Evolutionary conservation across 1,140 invertebrate species (phyloP).

Genomic region (Drosophila sulfurigaster): DNA sequence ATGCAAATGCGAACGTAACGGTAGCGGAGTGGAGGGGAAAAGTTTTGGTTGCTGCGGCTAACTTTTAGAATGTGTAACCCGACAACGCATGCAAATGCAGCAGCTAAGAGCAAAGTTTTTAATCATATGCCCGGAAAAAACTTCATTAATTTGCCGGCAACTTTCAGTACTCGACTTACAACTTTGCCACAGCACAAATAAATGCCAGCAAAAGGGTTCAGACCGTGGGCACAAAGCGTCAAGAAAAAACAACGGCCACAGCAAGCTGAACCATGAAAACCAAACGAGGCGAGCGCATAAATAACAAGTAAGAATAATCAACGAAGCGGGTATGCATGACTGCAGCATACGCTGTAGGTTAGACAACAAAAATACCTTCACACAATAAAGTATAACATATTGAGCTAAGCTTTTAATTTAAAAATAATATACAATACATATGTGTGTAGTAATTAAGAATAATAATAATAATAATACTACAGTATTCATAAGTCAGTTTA

Average conservation of each 20-base stretch:
- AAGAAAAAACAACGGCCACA: constrained; percentile 11
- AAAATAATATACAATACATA: no score
- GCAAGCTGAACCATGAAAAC: constrained; percentile 38
- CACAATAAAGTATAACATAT: no score
- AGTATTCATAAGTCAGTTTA: neutral
- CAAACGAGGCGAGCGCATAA: constrained; percentile 39
- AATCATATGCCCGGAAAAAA: constrained; percentile 68
- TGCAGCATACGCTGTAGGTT: neutral
- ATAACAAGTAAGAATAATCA: constrained; percentile 29
- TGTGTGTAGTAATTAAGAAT: no score
- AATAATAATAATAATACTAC: neutral
- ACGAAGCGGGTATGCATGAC: neutral
- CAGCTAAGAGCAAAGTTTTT: constrained; percentile 68
- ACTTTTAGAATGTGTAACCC: constrained; percentile 37
- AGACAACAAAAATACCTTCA: no score
- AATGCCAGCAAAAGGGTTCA: constrained; percentile 46
- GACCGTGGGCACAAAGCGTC: constrained; percentile 15
- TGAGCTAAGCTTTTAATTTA: neutral
- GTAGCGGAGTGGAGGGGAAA: constrained; percentile 19
- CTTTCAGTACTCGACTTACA: constrained; percentile 63
- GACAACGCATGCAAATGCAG: constrained; percentile 43
- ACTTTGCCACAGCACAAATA: constrained; percentile 45
- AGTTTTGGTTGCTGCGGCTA: constrained; percentile 43
- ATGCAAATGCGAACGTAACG: constrained; percentile 65
- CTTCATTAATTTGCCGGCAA: constrained; percentile 74